Conservation (phyloP, 2,113 vertebrate species). For the Papio anubis region DNA sequence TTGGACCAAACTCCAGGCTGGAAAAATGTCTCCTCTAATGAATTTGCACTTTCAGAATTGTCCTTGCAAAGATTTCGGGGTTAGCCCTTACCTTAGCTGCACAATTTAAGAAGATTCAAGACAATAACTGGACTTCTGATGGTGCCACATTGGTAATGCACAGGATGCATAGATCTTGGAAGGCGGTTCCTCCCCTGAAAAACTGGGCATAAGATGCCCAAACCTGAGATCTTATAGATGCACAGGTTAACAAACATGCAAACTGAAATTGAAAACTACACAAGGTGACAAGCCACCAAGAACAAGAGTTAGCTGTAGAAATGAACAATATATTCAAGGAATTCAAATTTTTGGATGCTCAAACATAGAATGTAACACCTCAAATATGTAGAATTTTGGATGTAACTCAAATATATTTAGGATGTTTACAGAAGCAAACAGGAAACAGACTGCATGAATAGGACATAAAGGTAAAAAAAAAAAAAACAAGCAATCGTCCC, state of each 20-base stretch:
- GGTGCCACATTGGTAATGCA: accelerated
- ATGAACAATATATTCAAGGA: not conserved
- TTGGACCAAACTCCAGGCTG: not conserved
- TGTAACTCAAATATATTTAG: not conserved
- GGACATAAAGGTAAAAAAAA: not conserved
- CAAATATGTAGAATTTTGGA: too few relatives aligned
- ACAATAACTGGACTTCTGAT: not conserved
- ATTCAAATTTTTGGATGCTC: not conserved
- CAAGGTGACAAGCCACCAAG: not conserved
- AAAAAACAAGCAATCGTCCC: not conserved
- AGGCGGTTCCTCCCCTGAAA: not conserved
- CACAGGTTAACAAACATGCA: too few relatives aligned
- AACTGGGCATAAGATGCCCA: not conserved
- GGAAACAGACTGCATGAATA: too few relatives aligned
- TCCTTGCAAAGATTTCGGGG: too few relatives aligned
- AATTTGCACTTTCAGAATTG: too few relatives aligned
- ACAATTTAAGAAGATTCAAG: not conserved
- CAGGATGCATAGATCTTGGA: too few relatives aligned
- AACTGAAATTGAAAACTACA: not conserved
- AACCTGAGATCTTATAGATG: too few relatives aligned
- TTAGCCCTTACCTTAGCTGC: too few relatives aligned
- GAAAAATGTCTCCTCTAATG: not conserved
- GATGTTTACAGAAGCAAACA: not conserved
- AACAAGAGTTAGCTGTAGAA: not conserved
- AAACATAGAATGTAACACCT: not conserved